Evolutionary conservation across 2,113 vertebrate genomes (phyloP).

Genomic region (Epinephelus lanceolatus): DNA sequence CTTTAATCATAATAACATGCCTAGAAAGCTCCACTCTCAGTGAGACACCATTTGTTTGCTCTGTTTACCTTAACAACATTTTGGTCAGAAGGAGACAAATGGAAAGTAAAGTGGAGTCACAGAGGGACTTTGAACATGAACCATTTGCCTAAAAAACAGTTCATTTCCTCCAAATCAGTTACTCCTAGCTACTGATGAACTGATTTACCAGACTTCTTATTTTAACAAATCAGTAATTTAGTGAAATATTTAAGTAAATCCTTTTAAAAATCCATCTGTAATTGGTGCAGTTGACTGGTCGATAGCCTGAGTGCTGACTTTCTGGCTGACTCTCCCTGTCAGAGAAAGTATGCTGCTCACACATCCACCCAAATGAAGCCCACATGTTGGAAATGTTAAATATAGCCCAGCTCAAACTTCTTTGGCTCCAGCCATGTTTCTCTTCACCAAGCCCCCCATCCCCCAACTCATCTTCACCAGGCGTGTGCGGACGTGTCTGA

Average conservation of each 20-base stretch:
- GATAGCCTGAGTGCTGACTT: not conserved
- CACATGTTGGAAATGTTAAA: slow-evolving; percentile 84
- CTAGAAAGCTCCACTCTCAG: not conserved
- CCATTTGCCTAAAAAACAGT: not conserved
- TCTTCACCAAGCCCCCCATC: slow-evolving; percentile 5
- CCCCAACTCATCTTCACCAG: slow-evolving; percentile 31
- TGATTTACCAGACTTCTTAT: not conserved
- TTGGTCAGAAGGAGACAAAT: slow-evolving; percentile 6
- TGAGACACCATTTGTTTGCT: not conserved
- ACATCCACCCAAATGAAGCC: slow-evolving; percentile 78
- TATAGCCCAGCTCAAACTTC: slow-evolving; percentile 74
- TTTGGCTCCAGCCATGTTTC: slow-evolving; percentile 52
- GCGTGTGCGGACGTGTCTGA: slow-evolving; percentile 60
- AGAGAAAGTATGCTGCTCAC: slow-evolving; percentile 68
- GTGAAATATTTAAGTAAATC: not conserved
- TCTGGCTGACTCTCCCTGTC: slow-evolving; percentile 58
- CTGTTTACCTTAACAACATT: not conserved
- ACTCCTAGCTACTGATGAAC: not conserved
- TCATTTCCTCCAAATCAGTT: not conserved
- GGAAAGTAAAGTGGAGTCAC: slow-evolving; percentile 24
- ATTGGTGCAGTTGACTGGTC: not conserved
- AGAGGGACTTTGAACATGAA: not conserved
- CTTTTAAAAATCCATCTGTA: not conserved
- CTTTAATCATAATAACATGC: not conserved
- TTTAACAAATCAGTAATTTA: not conserved